phyloP scores from a whole-genome alignment of 2,113 vertebrate genomes.

The Brachyhypopomus occidentalis region DNA sequence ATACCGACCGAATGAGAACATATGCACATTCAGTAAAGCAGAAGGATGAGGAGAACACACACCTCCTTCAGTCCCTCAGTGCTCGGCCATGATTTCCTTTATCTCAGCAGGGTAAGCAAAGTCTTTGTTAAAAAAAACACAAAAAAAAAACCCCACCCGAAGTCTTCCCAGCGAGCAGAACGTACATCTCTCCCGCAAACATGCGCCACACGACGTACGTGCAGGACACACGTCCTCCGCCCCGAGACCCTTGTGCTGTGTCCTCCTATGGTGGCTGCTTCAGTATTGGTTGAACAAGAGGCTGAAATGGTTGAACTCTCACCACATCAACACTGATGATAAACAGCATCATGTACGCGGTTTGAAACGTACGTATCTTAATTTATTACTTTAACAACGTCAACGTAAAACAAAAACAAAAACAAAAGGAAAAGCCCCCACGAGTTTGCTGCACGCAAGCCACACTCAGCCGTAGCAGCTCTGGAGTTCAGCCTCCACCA shows the following conservation, averaged over 20 bases:
- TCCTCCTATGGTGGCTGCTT: neutral
- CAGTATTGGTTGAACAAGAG: neutral
- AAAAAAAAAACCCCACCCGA: too few relatives aligned
- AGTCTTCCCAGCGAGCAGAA: neutral
- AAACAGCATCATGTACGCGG: conserved; percentile 1
- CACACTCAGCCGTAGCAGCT: neutral
- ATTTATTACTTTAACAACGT: neutral
- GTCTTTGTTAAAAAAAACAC: too few relatives aligned
- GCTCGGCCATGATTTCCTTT: neutral
- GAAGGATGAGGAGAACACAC: neutral
- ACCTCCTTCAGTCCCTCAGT: neutral
- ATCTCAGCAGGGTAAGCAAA: neutral
- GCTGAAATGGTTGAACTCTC: neutral
- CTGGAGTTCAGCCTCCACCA: conserved; percentile 15
- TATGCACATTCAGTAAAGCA: neutral
- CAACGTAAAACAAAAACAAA: neutral
- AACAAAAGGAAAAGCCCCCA: conserved; percentile 7
- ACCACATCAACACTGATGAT: conserved; percentile 33
- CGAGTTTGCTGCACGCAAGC: conserved; percentile 5
- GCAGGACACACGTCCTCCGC: neutral
- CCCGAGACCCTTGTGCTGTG: neutral
- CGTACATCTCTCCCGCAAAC: too few relatives aligned
- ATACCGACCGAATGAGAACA: neutral
- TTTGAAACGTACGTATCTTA: neutral
- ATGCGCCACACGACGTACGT: too few relatives aligned